Base-by-base conservation (phyloP, 1,140 invertebrate species). In the Goniozus legneri region DNA sequence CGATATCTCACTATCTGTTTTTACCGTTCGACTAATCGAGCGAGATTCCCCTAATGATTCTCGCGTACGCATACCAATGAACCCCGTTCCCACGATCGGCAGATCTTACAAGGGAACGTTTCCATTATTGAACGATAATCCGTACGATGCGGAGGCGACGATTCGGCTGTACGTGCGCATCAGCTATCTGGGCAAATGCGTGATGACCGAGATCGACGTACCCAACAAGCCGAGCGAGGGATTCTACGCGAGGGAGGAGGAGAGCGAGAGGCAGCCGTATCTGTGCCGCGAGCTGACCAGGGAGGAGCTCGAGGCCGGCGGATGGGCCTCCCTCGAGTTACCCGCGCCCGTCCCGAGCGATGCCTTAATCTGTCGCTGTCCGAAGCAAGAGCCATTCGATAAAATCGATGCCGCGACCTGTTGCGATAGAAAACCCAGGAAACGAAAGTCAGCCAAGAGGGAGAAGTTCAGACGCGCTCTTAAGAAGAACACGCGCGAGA, bases 131-230 rank as follows among this genome's bases (percentile, higher is more conserved):
- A 37, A 61, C 36, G 57, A 58, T 4, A 33, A 54, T 10, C n/a
- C 55, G 1, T 18, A 41, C 1, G 14, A 44, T 1, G 56, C 51
- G 6, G 38, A 24, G 1, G 52, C 47, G 12, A 58, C 30, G 1
- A 53, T 71, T 8, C 44, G 54, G 27, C 21, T 69, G 1, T 69
- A 63, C 41, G 10, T 67, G 7, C 58, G 70, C 0, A 37, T 73
- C 16, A 71, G 57, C 31, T 60, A 65, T 19, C 55, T 73, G 16
- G 63, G 66, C 3, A 57, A 58, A 14, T 63, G 62, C 13, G 44
- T 73, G 18, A 52, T 67, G 12, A 70, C 67, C 4, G 65, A 73
- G 37, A 54, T 70, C 20, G 47, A 63, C 12, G 16, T 4, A 1
- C 44, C 43, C 0, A 27, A 20, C 32, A 36, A 30, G 22, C 34